phyloP scores from a whole-genome alignment of 1,140 invertebrate species.

The Xylocopa sonorina region DNA sequence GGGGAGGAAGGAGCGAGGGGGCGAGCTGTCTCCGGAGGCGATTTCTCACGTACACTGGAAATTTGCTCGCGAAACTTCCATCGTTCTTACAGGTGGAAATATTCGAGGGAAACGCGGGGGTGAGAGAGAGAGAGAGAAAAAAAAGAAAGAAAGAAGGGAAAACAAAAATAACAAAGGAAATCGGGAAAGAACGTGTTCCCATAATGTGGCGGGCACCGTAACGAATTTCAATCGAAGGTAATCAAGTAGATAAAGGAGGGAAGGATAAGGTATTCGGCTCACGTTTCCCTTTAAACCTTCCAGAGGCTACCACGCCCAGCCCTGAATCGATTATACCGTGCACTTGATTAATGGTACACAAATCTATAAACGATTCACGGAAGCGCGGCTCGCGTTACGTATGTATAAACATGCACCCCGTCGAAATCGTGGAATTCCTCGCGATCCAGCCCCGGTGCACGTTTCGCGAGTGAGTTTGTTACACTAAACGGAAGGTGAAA shows the following conservation, averaged over 20 bases:
- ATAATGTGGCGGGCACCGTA: neutral
- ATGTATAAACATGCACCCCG: neutral
- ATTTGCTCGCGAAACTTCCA: slow-evolving; percentile 4
- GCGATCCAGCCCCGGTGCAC: neutral
- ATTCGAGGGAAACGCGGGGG: neutral
- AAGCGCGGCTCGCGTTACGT: neutral
- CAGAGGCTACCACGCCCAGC: slow-evolving; percentile 10
- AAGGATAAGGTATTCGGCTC: neutral
- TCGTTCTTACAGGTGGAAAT: neutral
- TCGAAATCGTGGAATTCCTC: slow-evolving; percentile 25
- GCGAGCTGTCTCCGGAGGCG: no score
- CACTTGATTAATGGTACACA: slow-evolving; percentile 35
- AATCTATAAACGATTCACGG: slow-evolving; percentile 23
- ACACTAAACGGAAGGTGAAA: neutral
- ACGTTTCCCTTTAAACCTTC: neutral
- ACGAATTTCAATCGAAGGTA: slow-evolving; percentile 24
- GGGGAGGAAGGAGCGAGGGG: no score
- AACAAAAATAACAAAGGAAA: neutral
- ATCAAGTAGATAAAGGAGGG: neutral
- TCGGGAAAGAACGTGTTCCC: neutral
- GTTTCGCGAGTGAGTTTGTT: neutral
- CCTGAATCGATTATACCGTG: slow-evolving; percentile 29
- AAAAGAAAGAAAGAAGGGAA: neutral
- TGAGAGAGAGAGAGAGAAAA: neutral
- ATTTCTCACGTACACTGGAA: slow-evolving; percentile 1